Base-by-base conservation (phyloP, 1,140 invertebrate genomes). In the Asobara japonica region DNA sequence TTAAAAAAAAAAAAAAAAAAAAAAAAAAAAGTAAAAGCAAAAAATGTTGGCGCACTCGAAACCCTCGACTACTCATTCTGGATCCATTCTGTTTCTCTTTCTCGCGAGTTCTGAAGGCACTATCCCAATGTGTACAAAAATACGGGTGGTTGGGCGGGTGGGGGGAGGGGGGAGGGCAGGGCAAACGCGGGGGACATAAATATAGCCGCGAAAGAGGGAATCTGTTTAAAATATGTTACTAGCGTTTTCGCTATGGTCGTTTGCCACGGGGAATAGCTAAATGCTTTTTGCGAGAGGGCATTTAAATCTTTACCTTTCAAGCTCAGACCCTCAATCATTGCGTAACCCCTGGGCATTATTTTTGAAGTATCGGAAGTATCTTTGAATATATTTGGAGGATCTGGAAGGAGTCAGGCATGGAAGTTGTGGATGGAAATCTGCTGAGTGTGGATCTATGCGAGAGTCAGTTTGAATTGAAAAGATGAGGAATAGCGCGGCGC, bases 241-340 rank as follows among this genome's bases (percentile, higher is more conserved):
- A 74, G 79, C 80, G 80, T 86, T 85, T 45, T 82, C 81, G 85
- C 79, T 75, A 87, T 85, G 85, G 86, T 86, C 83, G 84, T 88
- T 88, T 87, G 82, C 84, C 80, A 86, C 83, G 81, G 82, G 81
- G 83, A 88, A 88, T 88, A 86, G 86, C 86, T 87, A 87, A 86
- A 88, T 88, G 86, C 86, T 87, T 87, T 88, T 87, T 88, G 85
- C 85, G 82, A 82, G 77, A 82, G 78, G 79, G 79, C 84, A 88
- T 87, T 88, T 87, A 87, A 87, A 87, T 88, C 85, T 87, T 84
- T 86, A 83, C 85, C 80, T 82, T 80, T 79, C 79, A 78, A 79
- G 73, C 70, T 65, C 62, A 65, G 27, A 66, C 45, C 66, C 61
- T 51, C 67, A 62, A 20, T 74, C 62, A 18, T 18, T 65, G 6